Conservation (phyloP, 2,797 vertebrate species). For the Simalia tracyae region DNA sequence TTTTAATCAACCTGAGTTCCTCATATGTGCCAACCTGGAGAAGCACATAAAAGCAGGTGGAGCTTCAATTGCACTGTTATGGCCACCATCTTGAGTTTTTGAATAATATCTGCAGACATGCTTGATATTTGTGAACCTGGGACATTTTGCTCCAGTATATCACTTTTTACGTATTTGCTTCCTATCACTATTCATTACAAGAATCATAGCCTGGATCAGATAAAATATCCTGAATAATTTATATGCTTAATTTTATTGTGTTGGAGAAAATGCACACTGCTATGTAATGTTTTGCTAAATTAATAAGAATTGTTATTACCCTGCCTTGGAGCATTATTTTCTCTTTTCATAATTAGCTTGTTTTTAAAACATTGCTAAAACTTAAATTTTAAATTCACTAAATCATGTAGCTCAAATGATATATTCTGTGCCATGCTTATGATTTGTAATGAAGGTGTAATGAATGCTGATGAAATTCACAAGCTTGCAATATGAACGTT, state of each 20-base stretch:
- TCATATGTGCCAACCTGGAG: neutral
- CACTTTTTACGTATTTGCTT: neutral
- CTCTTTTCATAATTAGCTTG: neutral
- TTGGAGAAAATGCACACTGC: neutral
- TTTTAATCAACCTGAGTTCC: neutral
- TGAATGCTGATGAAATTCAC: neutral
- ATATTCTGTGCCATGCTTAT: neutral
- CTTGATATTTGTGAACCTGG: neutral
- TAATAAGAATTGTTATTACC: neutral
- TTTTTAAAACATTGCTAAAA: slow-evolving; percentile 14
- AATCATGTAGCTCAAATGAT: neutral
- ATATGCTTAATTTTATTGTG: slow-evolving; percentile 8
- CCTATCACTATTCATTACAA: neutral
- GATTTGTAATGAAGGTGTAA: neutral
- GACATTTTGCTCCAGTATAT: neutral
- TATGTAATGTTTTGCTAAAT: neutral
- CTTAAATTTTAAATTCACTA: neutral
- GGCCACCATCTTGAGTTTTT: no score
- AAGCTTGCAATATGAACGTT: neutral
- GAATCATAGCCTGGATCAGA: neutral
- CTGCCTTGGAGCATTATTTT: neutral
- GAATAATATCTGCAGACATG: neutral
- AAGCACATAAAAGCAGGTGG: neutral
- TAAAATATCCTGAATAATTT: slow-evolving; percentile 16
- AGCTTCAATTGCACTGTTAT: neutral